These are phyloP conservation scores for Acromyrmex heyeri DNA, from an alignment of 1,140 invertebrate genomes.

Conservation along the genomic window DNA sequence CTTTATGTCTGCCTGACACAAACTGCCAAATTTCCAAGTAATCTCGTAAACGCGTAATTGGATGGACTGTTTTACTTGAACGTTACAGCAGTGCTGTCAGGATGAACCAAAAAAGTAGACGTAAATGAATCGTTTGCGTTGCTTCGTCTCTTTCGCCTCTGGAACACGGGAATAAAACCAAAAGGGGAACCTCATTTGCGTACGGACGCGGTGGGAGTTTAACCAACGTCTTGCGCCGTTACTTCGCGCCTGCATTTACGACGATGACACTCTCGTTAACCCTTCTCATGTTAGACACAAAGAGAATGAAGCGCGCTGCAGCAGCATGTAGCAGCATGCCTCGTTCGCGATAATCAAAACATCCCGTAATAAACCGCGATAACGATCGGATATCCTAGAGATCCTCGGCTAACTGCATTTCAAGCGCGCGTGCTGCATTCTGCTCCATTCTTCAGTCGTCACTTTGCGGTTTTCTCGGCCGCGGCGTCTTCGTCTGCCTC, in stretches of 20 bases:
- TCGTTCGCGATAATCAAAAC: conserved; percentile 56
- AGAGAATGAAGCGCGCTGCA: conserved; percentile 11
- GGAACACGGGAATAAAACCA: not conserved
- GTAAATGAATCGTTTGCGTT: not conserved
- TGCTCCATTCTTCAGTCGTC: conserved; percentile 45
- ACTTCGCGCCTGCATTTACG: conserved; percentile 36
- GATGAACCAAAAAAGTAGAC: not conserved
- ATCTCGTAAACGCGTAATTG: not conserved
- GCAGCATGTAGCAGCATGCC: not conserved
- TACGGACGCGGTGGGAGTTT: conserved; percentile 9
- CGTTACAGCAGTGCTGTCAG: not conserved
- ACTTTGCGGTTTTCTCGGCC: not conserved
- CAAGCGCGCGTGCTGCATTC: conserved; percentile 35
- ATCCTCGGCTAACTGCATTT: conserved; percentile 26
- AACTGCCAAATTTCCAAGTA: not conserved
- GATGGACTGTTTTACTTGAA: not conserved
- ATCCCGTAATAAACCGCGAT: conserved; percentile 58
- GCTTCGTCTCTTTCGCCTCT: not conserved
- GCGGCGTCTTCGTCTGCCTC: conserved; percentile 31
- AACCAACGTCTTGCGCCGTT: conserved; percentile 15
- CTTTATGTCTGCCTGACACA: not conserved
- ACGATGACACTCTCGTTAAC: conserved; percentile 59
- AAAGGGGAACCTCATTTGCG: not conserved
- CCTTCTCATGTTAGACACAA: conserved; percentile 34
- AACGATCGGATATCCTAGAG: conserved; percentile 42